Percentiles rank a stretch among this genome's conserved stretches.
phyloP scores from a whole-genome alignment of 2,888 invertebrate species.

The Erebia epiphron region DNA sequence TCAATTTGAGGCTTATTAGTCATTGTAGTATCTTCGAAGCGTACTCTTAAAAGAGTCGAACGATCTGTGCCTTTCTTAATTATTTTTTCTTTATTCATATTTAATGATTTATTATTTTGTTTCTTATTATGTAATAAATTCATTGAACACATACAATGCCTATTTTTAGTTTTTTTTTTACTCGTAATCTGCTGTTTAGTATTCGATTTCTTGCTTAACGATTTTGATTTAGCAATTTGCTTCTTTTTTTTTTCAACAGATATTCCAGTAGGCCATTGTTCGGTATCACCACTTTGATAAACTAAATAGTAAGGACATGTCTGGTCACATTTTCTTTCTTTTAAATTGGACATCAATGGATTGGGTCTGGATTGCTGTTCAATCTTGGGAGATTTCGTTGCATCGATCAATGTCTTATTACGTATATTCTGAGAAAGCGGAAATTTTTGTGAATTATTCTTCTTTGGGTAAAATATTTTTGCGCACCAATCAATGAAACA shows the following conservation, averaged over 20 bases:
- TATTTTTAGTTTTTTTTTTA: neutral
- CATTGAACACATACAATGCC: neutral
- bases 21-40: conserved; percentile 25
- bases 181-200: neutral
- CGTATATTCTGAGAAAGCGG: no score
- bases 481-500: conserved; percentile 31
- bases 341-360: neutral
- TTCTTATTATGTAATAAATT: neutral
- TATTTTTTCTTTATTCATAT: neutral
- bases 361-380: conserved; percentile 21
- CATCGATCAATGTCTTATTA: no score
- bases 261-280: conserved; percentile 1
- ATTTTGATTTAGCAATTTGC: neutral
- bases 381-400: conserved; percentile 30
- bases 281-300: conserved; percentile 32
- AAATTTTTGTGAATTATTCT: no score
- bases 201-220: neutral
- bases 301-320: conserved; percentile 21
- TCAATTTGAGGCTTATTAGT: conserved; percentile 16
- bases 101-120: neutral
- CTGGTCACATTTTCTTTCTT: conserved; percentile 29
- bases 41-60: conserved; percentile 29
- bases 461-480: conserved; percentile 15
- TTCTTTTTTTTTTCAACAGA: conserved; percentile 11
- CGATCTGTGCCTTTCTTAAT: neutral